phyloP scores from a whole-genome alignment of 53 echinoderm and acorn worm species.

The Apostichopus leukothele region DNA sequence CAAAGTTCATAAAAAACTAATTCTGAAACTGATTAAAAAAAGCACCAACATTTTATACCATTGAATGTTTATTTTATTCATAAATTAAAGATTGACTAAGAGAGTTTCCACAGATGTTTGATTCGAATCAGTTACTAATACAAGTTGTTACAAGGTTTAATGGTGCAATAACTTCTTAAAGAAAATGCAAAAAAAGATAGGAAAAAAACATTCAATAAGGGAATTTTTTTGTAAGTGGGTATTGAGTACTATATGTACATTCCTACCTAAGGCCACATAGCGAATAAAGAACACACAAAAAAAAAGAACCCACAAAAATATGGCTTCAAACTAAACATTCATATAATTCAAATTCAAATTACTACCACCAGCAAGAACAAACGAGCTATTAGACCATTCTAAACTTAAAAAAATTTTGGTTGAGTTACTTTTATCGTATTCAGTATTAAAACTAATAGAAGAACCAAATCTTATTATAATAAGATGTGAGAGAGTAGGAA shows the following conservation, averaged over 20 bases:
- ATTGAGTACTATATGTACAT: background rate
- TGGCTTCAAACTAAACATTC: too few species aligned
- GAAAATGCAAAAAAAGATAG: background rate
- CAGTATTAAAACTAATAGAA: too few species aligned
- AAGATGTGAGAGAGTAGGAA: too few species aligned
- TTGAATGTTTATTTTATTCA: too few species aligned
- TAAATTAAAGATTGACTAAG: too few species aligned
- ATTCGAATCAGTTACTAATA: background rate
- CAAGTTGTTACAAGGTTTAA: background rate
- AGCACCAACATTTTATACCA: too few species aligned
- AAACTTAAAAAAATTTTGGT: background rate
- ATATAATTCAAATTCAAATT: background rate
- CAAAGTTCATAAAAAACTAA: too few species aligned
- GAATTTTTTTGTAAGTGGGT: background rate
- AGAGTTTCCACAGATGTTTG: background rate
- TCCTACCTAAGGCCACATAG: background rate
- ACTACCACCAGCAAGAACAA: background rate
- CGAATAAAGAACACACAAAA: background rate
- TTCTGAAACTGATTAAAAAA: too few species aligned
- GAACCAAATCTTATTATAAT: too few species aligned
- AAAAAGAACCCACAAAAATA: too few species aligned
- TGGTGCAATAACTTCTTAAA: background rate
- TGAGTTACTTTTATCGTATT: background rate
- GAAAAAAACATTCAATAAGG: background rate
- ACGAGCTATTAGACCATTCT: background rate